A percentile compares a stretch with the other conserved stretches of the same genome.
These are phyloP conservation scores for Tridacna gigas DNA, from an alignment of 2,888 invertebrate species.

Conservation along the genomic window DNA sequence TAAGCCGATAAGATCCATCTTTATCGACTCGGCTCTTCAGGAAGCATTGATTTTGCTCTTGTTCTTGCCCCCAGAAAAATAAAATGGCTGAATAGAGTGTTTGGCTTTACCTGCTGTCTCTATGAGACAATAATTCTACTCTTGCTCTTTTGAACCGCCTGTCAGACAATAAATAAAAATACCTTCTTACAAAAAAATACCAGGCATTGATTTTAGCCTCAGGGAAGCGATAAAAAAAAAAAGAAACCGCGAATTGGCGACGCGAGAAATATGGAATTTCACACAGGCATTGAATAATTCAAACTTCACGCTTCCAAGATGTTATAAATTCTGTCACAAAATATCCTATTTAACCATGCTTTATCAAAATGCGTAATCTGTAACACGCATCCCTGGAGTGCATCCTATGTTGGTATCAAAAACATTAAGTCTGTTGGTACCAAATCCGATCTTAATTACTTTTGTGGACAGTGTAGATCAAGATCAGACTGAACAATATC, in stretches of 20 bases:
- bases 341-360: no score
- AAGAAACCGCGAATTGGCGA: not conserved
- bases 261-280: not conserved
- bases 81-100: not conserved
- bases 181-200: not conserved
- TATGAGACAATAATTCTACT: not conserved
- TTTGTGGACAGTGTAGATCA: no score
- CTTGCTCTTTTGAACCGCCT: not conserved
- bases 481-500: no score
- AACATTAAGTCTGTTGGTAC: no score
- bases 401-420: no score
- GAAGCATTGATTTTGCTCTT: constrained; percentile 47
- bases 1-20: constrained; percentile 60
- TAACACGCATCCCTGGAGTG: no score
- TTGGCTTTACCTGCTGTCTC: constrained; percentile 37
- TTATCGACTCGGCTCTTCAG: constrained; percentile 52
- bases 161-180: not conserved
- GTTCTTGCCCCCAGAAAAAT: not conserved
- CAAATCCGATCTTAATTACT: no score
- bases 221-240: not conserved
- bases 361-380: no score
- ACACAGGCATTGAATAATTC: not conserved
- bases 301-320: no score
- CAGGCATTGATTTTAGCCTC: constrained; percentile 11
- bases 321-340: no score